phyloP scores from a whole-genome alignment of 2,113 vertebrate species.

The Oxyruncus cristatus region DNA sequence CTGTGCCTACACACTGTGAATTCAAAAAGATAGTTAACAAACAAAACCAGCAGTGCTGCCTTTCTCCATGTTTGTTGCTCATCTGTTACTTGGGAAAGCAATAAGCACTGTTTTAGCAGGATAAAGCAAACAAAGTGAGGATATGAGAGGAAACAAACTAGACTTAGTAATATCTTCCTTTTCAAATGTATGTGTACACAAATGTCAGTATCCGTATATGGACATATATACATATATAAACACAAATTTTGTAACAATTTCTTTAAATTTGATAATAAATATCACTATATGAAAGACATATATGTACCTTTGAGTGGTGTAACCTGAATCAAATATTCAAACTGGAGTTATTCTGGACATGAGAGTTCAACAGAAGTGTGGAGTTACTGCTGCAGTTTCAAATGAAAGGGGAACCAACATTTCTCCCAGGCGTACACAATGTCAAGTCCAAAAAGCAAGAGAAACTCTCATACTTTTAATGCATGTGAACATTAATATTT shows the following conservation, averaged over 20 bases:
- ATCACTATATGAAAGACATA: not conserved
- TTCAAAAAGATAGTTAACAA: conserved; percentile 43
- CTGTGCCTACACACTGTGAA: conserved; percentile 38
- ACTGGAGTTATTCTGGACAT: not conserved
- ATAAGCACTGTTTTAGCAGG: not conserved
- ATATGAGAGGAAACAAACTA: not conserved
- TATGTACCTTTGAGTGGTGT: not conserved
- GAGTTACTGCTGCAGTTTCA: not conserved
- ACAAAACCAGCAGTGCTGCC: not conserved
- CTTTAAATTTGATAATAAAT: not conserved
- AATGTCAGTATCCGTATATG: not conserved
- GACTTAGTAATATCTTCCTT: not conserved
- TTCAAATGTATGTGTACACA: not conserved
- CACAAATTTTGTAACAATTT: not conserved
- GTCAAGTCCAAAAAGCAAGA: not conserved
- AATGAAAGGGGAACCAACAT: not conserved
- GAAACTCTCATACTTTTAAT: not conserved
- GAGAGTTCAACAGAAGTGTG: not conserved
- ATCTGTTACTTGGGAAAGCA: not conserved
- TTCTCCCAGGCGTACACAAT: rapidly evolving
- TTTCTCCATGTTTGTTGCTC: not conserved
- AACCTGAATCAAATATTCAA: not conserved
- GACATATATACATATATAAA: not conserved
- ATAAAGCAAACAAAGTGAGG: not conserved
- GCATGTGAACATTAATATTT: not conserved